phyloP scores from a whole-genome alignment of 2,113 vertebrate genomes.

The Argyrosomus japonicus region DNA sequence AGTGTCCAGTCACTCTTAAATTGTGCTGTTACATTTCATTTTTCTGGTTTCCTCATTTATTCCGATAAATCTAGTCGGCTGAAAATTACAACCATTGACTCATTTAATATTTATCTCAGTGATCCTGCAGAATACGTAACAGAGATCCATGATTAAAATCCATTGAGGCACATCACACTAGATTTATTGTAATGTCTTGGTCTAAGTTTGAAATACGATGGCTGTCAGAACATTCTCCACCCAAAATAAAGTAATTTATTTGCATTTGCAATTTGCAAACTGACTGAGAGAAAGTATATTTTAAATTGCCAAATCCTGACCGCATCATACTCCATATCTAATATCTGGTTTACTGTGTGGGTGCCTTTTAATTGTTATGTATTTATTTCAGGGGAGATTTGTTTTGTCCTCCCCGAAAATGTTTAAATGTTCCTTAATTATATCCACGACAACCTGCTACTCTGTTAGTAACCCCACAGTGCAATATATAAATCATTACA shows the following conservation, averaged over 20 bases:
- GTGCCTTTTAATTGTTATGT: neutral
- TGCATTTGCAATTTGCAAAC: neutral
- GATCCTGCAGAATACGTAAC: conserved; percentile 45
- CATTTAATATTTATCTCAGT: conserved; percentile 53
- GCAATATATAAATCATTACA: too few relatives aligned
- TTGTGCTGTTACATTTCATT: neutral
- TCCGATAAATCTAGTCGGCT: conserved; percentile 53
- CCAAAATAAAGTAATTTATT: neutral
- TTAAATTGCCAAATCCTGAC: neutral
- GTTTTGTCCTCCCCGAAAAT: neutral
- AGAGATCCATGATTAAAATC: conserved; percentile 43
- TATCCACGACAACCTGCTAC: neutral
- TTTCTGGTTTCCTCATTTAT: conserved; percentile 46
- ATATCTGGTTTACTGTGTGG: neutral
- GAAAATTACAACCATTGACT: conserved; percentile 46
- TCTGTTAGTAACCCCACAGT: neutral
- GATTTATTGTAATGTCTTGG: conserved; percentile 18
- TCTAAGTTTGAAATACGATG: neutral
- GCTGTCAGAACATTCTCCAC: neutral
- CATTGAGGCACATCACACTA: conserved; percentile 9
- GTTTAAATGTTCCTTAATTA: neutral
- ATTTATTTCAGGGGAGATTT: neutral
- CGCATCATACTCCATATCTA: neutral
- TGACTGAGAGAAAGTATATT: neutral
- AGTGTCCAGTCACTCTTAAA: conserved; percentile 1